These are phyloP conservation scores for Mastigias papua DNA, from an alignment of 30 jellyfish, hydroid and myxozoan species.

Conservation along the genomic window DNA sequence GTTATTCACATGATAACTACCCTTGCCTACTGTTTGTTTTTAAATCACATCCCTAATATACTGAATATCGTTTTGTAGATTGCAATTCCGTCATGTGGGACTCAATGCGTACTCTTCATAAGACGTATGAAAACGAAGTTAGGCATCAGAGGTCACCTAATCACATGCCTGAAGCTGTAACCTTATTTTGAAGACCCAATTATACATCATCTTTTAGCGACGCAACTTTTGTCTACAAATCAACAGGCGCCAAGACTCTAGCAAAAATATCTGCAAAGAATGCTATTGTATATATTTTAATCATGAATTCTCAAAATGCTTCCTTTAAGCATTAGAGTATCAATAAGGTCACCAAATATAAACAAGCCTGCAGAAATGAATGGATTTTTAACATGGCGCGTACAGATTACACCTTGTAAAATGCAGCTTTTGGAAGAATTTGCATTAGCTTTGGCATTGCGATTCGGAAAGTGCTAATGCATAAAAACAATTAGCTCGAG, in stretches of 20 bases:
- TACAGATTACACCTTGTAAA: background rate
- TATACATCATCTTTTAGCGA: background rate
- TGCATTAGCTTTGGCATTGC: background rate
- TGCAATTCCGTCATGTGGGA: no score
- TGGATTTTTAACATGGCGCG: background rate
- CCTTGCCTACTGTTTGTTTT: no score
- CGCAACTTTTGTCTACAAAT: background rate
- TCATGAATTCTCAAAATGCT: background rate
- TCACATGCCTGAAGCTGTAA: background rate
- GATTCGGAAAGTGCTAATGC: conserved; percentile 13
- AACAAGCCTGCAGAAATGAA: background rate
- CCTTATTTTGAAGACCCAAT: background rate
- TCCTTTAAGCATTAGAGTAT: background rate
- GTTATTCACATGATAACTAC: no score
- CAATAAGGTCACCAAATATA: background rate
- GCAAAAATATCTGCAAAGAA: background rate
- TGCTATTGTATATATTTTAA: background rate
- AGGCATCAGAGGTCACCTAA: background rate
- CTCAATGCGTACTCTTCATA: no score
- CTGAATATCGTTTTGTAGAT: no score
- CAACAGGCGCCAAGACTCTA: background rate
- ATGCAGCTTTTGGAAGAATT: background rate
- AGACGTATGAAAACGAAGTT: no score
- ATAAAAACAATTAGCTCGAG: conserved; percentile 2
- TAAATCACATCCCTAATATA: no score